Base-by-base conservation (phyloP, 2,113 vertebrate genomes). In the Ageneiosus marmoratus region DNA sequence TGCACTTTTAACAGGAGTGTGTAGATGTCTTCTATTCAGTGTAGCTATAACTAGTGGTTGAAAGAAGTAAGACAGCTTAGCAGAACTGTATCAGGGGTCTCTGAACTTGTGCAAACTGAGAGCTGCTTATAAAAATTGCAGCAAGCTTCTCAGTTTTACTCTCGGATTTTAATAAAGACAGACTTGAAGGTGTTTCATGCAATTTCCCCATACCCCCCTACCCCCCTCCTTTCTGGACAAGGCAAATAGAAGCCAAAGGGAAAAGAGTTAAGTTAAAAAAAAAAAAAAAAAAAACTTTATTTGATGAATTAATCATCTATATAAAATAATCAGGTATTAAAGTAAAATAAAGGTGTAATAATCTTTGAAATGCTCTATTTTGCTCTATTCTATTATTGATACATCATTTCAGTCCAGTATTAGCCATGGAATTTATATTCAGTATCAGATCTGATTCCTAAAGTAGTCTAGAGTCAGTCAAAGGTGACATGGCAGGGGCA, bases 331-430 rank as follows among this genome's bases (percentile, higher is more conserved):
- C 13, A n/a, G 44, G 12, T 27, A 27, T 48, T 72, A 72, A 46
- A 72, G 48, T 72, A 72, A 72, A 44, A 72, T 22, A 72, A 73
- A 27, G n/a, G 44, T 72, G 24, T 48, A 72, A 27, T 48, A 27
- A 48, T 73, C 41, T 48, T 73, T 73, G 27, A 73, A 48, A 73
- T 50, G 8, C n/a, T 0, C n/a, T n/a, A n/a, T n/a, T n/a, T n/a
- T 4, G 44, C 69, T 27, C 24, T 8, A 48, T 27, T 73, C 24
- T 13, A 73, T 1, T 27, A 27, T 13, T 48, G 24, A 7, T 16
- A 44, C 22, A 6, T 70, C 11, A 1, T 37, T 69, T 69, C 4
- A 41, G 37, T 69, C 20, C 10, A 69, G 37, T 72, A 73, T 50
- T 27, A 73, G 2, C 24, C 24, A 50, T n/a, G 3, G 24, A 27